phyloP scores from a whole-genome alignment of 2,113 vertebrate species.

The Rhinogobius similis region DNA sequence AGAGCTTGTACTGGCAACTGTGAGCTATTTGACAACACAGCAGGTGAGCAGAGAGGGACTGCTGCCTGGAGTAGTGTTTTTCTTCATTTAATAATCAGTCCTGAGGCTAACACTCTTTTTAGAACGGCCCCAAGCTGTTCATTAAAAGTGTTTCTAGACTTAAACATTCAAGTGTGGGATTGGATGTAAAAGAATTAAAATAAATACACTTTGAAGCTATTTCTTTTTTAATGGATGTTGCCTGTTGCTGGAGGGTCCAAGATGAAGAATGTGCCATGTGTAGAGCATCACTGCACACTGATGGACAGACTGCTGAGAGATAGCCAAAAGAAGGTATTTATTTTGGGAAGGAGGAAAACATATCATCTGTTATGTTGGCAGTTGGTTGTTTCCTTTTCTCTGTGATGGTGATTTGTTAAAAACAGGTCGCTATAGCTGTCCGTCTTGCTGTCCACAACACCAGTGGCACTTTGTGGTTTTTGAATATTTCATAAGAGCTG shows the following conservation, averaged over 20 bases:
- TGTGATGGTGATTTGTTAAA: not conserved
- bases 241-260: not conserved
- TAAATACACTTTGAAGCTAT: not conserved
- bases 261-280: not conserved
- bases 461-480: not conserved
- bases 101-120: constrained; percentile 36
- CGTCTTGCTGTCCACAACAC: not conserved
- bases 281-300: not conserved
- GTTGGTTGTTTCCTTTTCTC: not conserved
- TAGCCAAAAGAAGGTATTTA: not conserved
- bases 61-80: constrained; percentile 39
- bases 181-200: not conserved
- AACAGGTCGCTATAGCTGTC: not conserved
- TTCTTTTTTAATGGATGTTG: not conserved
- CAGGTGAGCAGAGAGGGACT: constrained; percentile 43
- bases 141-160: not conserved
- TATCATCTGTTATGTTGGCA: not conserved
- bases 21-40: constrained; percentile 58
- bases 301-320: not conserved
- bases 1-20: constrained; percentile 12
- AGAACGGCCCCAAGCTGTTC: constrained; percentile 29
- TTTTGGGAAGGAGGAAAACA: not conserved
- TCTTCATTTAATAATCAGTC: constrained; percentile 33
- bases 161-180: not conserved
- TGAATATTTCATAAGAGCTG: not conserved